Evolutionary conservation across 1,140 invertebrate species (phyloP).

Genomic region (Cydia splendana): DNA sequence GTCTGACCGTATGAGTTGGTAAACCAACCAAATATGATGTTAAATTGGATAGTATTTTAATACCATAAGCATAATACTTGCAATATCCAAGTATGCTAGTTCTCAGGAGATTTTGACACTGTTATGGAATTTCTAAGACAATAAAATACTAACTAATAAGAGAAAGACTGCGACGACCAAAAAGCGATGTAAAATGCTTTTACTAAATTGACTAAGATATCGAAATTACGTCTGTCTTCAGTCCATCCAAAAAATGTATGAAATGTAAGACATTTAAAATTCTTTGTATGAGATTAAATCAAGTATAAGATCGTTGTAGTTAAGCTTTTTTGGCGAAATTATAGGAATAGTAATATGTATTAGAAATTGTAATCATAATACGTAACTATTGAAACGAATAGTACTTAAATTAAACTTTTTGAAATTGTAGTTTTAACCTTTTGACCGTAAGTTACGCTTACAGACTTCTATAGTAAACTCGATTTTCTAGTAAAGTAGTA

Average conservation of each 20-base stretch:
- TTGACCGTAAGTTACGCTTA: too few species aligned
- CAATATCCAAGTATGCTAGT: too few species aligned
- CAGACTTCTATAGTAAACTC: neutral
- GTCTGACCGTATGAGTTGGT: too few species aligned
- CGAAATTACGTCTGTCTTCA: constrained; percentile 22
- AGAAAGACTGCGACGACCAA: constrained; percentile 59
- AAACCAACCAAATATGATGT: too few species aligned
- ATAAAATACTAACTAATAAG: constrained; percentile 34
- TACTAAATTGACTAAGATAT: constrained; percentile 35
- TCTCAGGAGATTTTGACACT: neutral
- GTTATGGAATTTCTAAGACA: constrained; percentile 23
- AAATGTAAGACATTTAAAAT: neutral
- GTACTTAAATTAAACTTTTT: neutral
- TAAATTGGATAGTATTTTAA: too few species aligned
- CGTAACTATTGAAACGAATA: neutral
- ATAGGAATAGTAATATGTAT: neutral
- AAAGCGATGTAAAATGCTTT: constrained; percentile 51
- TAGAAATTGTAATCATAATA: neutral
- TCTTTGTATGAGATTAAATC: neutral
- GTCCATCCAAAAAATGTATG: constrained; percentile 10
- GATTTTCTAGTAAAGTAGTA: neutral
- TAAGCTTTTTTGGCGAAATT: neutral
- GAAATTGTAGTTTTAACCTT: neutral
- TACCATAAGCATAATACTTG: too few species aligned
- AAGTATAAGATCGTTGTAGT: neutral